phyloP scores from a whole-genome alignment of 2,797 vertebrate genomes.

The Catharus ustulatus region DNA sequence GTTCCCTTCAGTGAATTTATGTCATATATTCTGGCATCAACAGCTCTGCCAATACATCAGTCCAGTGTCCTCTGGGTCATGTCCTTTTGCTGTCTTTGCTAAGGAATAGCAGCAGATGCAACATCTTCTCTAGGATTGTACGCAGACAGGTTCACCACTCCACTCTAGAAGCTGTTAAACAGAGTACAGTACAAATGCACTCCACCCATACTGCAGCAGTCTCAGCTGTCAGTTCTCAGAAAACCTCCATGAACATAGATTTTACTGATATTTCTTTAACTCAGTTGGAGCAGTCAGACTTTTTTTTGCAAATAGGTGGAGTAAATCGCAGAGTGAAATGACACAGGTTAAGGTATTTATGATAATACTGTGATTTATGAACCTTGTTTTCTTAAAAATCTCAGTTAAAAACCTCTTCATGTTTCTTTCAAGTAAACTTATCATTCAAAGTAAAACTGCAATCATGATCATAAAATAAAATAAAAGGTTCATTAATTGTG shows the following conservation, averaged over 20 bases:
- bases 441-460: background rate
- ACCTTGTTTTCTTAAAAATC: background rate
- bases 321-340: background rate
- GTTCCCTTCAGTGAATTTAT: background rate
- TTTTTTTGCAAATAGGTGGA: background rate
- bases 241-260: background rate
- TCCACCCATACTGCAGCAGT: background rate
- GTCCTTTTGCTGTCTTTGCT: background rate
- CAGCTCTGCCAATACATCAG: background rate
- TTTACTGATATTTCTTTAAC: background rate
- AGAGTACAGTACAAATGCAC: background rate
- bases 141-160: background rate
- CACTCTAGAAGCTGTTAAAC: background rate
- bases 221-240: background rate
- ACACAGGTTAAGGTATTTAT: background rate
- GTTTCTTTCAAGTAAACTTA: background rate
- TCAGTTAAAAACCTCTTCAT: background rate
- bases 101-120: background rate
- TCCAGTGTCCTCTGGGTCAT: rapidly evolving
- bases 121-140: background rate
- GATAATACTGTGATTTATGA: background rate
- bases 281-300: background rate
- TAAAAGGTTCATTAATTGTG: background rate
- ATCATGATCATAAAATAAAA: background rate
- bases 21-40: background rate